Evolutionary conservation across 1,140 invertebrate species (phyloP), one percentile per base, ranked within the genome.

Genomic region (Gonatopus flavifemur): DNA sequence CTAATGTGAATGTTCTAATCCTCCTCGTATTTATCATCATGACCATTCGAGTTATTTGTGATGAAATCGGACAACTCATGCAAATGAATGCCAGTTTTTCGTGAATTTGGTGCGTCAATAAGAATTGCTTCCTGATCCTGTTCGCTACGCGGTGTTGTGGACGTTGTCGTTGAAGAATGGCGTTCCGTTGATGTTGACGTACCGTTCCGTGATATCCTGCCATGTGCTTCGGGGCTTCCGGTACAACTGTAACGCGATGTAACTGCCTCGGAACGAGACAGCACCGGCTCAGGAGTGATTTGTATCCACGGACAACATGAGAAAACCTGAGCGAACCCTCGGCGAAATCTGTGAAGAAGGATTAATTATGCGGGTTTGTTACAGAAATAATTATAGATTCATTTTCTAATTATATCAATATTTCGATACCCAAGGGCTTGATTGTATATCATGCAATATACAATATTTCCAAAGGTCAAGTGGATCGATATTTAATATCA

Each of bases 291-390:
- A 1, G 84, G 81, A 19, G 82, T 82, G 2, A 88, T 77, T 8
- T 84, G 80, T 13, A 91, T 84, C 57, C 85, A 88, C 1, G 88
- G 87, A 63, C 90, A 88, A 74, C 88, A 93, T 49, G 86, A 86
- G 70, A 94, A 93, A 64, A 93, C 90, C 68, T 90, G 86, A 54
- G 90, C 90, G 72, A 94, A 94, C 3, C 92, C 92, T 59, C 89
- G 83, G 25, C 91, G 83, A 76, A 95, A 94, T 76, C 91, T 95
- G 71, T 15, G 72, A 76, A 3, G 32, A 36, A n/a, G n/a, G n/a
- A n/a, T n/a, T n/a, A n/a, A n/a, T n/a, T n/a, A n/a, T n/a, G n/a
- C n/a, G n/a, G n/a, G n/a, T n/a, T n/a, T n/a, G n/a, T n/a, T n/a
- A n/a, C n/a, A n/a, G n/a, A n/a, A n/a, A n/a, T n/a, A n/a, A 30